Base-by-base conservation (phyloP, 2,797 vertebrate genomes). In the Erpetoichthys calabaricus region DNA sequence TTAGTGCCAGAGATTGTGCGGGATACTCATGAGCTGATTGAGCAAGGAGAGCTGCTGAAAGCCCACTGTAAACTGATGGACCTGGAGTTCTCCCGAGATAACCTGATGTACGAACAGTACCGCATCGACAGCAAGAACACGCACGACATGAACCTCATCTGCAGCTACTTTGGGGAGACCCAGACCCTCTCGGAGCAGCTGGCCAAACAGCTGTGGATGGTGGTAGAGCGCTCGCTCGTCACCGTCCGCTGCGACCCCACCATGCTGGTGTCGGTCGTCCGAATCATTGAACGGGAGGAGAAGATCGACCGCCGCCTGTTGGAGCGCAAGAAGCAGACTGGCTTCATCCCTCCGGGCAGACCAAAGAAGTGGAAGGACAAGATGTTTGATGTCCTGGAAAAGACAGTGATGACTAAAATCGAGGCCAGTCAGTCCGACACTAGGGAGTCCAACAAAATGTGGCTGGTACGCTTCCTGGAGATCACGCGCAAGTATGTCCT, bases 211-310 rank as follows among this genome's bases (percentile, higher is more conserved):
- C 66, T 97, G 9, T 99, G 96, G 96, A 91, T 98, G 91, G 90
- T 99, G 5, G 82, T 98, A 67, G 90, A 98, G 72, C 83, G 95
- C 4, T 79, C 90, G 1, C 83, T 97, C 62, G 89, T 89, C 7
- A 97, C 91, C 0, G 96, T 98, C 3, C 89, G 93, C 0, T 79
- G 90, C 0, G 94, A 99, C 68, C 96, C 96, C 10, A 94, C 92
- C 56, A 85, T 97, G 79, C 80, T 99, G 58, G 96, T 99, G 67
- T 97, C 93, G 0, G 92, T 91, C 2, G 80, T 99, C 57, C 89
- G 96, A n/a, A 90, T 99, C 72, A 98, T 98, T 47, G 95, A 99
- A 65, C 84, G 96, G 1, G 96, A 99, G 68, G 95, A 97, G 70
- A 98, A 90, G 72, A 89, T 92, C 0, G 95, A 99, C 65, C 86